Evolutionary conservation across 1,140 invertebrate species (phyloP).

Genomic region (Drosophila persimilis): DNA sequence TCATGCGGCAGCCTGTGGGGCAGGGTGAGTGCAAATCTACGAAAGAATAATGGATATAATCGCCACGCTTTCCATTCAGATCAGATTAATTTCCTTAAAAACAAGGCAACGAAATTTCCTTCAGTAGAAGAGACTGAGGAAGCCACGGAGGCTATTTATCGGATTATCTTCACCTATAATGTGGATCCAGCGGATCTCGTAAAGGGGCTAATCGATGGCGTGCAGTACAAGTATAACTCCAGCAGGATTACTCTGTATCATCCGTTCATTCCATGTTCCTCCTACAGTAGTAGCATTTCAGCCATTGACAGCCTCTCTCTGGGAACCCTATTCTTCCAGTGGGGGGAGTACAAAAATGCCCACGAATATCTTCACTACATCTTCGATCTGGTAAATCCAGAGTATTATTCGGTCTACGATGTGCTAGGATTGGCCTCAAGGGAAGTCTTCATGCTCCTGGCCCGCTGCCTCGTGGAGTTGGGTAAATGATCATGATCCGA

Average conservation of each 20-base stretch:
- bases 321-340: slow-evolving; percentile 17
- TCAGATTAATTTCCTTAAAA: slow-evolving; percentile 87
- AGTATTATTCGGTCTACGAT: neutral
- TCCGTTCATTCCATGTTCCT: neutral
- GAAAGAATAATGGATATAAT: neutral
- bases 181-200: slow-evolving; percentile 93
- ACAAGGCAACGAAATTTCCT: slow-evolving; percentile 88
- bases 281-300: slow-evolving; percentile 23
- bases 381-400: neutral
- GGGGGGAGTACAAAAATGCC: neutral
- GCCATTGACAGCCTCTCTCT: slow-evolving; percentile 41
- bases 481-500: slow-evolving; percentile 4
- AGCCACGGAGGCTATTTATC: slow-evolving; percentile 93
- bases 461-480: slow-evolving; percentile 5
- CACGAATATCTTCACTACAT: neutral
- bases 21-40: slow-evolving; percentile 84
- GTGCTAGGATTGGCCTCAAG: slow-evolving; percentile 6
- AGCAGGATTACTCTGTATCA: too few relatives aligned
- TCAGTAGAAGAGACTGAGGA: slow-evolving; percentile 90
- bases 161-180: slow-evolving; percentile 96
- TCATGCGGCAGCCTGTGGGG: slow-evolving; percentile 17
- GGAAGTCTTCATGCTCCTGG: slow-evolving; percentile 23
- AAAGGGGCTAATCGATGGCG: slow-evolving; percentile 92
- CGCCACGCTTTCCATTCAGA: slow-evolving; percentile 33
- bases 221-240: slow-evolving; percentile 88